Evolutionary conservation across 2,797 vertebrate genomes (phyloP).

Genomic region (Antrozous pallidus): DNA sequence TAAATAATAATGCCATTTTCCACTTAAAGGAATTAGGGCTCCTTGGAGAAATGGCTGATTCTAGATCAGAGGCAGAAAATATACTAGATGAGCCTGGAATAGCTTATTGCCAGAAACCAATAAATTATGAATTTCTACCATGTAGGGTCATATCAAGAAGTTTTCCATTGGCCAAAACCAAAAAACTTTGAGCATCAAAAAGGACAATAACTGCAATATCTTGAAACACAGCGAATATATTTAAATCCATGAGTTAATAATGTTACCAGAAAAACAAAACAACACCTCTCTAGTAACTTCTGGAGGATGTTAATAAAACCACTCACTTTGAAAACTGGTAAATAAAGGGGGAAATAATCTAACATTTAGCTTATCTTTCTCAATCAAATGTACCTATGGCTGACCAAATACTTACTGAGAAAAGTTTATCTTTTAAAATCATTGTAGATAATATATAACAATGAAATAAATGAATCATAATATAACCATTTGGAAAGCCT

Average conservation of each 20-base stretch:
- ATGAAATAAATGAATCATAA: background rate
- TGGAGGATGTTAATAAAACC: background rate
- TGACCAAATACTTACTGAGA: background rate
- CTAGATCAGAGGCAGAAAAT: background rate
- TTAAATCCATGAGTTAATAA: background rate
- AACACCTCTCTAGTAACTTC: background rate
- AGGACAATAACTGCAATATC: background rate
- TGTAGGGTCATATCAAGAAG: background rate
- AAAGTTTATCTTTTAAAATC: background rate
- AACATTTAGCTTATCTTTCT: background rate
- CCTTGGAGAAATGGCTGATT: background rate
- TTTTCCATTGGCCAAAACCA: background rate
- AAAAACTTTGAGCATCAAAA: background rate
- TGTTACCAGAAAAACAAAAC: background rate
- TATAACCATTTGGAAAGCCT: background rate
- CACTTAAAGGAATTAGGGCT: background rate
- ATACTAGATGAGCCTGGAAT: background rate
- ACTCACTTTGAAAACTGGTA: constrained; percentile 5
- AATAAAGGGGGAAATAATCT: background rate
- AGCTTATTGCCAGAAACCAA: background rate
- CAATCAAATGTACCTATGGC: background rate
- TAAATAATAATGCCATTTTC: background rate
- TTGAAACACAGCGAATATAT: background rate
- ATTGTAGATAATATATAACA: background rate
- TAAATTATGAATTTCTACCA: background rate